phyloP scores from a whole-genome alignment of 1,140 invertebrate species.

The Coenobita brevimanus region DNA sequence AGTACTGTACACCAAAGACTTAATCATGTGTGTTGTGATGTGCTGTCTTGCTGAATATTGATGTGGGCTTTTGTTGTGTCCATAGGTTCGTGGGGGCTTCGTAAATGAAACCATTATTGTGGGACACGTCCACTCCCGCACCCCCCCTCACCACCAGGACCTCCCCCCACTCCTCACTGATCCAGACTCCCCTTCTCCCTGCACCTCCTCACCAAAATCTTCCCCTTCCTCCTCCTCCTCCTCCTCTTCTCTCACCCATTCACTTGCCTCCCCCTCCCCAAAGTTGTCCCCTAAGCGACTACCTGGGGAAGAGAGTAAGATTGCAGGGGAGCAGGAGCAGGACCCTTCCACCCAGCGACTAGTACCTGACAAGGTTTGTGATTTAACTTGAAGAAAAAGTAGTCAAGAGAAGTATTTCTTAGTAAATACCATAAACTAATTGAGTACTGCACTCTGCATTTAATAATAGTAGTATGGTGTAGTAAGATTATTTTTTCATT shows the following conservation, averaged over 20 bases:
- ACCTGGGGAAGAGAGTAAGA: not conserved
- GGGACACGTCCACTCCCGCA: slow-evolving; percentile 67
- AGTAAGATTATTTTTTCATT: too few species aligned
- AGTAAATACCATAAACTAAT: too few species aligned
- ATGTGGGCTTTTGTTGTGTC: slow-evolving; percentile 63
- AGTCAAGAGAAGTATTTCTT: too few species aligned
- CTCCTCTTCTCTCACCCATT: slow-evolving; percentile 25
- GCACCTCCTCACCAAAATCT: not conserved
- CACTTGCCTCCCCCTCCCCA: slow-evolving; percentile 14
- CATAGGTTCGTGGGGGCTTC: slow-evolving; percentile 70
- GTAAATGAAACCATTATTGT: slow-evolving; percentile 68
- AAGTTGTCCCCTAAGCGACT: slow-evolving; percentile 15
- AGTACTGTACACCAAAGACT: not conserved
- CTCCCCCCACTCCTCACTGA: slow-evolving; percentile 38
- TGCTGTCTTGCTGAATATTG: slow-evolving; percentile 18
- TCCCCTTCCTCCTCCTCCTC: slow-evolving; percentile 24
- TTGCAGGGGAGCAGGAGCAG: slow-evolving; percentile 40
- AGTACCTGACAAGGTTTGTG: slow-evolving; percentile 56
- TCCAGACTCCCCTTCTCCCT: slow-evolving; percentile 24
- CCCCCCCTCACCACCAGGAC: slow-evolving; percentile 44
- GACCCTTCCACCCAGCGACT: slow-evolving; percentile 56
- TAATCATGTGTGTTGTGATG: not conserved
- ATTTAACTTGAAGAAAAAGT: too few species aligned
- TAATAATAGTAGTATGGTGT: too few species aligned
- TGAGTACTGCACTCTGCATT: too few species aligned